Evolutionary conservation across 2,888 invertebrate genomes (phyloP), one percentile per base, ranked within the genome.

Genomic region (Pristionchus fissidentatus): DNA sequence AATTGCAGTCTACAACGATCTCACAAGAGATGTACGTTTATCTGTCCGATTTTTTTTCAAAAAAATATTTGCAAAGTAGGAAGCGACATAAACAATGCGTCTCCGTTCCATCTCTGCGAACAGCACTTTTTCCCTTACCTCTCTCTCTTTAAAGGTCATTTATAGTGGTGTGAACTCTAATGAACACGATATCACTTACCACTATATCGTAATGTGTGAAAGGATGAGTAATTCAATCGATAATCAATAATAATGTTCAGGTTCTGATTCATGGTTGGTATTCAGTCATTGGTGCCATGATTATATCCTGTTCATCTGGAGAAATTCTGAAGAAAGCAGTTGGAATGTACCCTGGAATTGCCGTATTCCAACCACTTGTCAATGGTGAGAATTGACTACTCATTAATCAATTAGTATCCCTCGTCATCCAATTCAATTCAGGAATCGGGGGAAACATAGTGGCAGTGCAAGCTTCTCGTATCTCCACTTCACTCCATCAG

Each of bases 391-490:
- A 19, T 13, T 15, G 19, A 22, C 3, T 35, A 38, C 8, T 77
- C 75, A 13, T 41, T 19, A 38, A 32, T 19, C n/a, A 5, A 29
- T 13, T 26, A 8, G 4, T 4, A n/a, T 26, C 55, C 22, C 55
- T n/a, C 22, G 22, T n/a, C 55, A 15, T 22, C 55, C 55, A 15
- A 15, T n/a, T 19, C 13, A n/a, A 41, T 85, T 79, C 75, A 88
- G 88, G 90, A 5, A 87, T 91, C 35, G 91, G 91, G 19, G 91
- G 91, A 5, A 91, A 91, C 66, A 83, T 90, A 66, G 88, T 87
- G 13, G 89, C 88, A 22, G 89, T 90, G n/a, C 90, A 90, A 62
- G 88, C 91, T 5, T 89, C 89, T 52, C 83, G 89, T 3, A 90
- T 90, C 32, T 86, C 88, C 15, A 90, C 91, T 2, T 85, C 85